Evolutionary conservation across 2,888 invertebrate genomes (phyloP), one percentile per base, ranked within the genome.

Genomic region (Lacanobia oleracea): DNA sequence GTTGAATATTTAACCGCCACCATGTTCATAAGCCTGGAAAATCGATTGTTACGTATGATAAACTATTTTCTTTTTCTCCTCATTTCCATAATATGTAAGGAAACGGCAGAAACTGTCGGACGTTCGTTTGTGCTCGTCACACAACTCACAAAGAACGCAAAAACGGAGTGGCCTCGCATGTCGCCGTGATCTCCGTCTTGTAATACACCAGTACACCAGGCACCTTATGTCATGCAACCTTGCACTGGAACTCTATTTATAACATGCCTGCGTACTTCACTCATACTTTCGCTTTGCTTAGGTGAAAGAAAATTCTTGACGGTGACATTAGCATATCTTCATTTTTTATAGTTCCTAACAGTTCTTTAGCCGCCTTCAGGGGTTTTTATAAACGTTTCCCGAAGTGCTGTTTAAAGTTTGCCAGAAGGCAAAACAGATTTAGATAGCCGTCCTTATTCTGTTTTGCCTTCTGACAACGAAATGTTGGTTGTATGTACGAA

Each of bases 121-220:
- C 67, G 65, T 88, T 83, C 81, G 78, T 73, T 71, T 72, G 72
- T 75, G 65, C 72, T 77, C 63, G 77, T 81, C 81, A 84, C 82
- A 82, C 72, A 77, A 78, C 63, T 81, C 82, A 83, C 78, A 70
- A 65, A 62, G 63, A 83, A 75, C 87, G 88, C 86, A 88, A n/a
- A 82, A 59, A 23, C 64, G 10, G n/a, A 18, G 57, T 72, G 79
- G 48, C 85, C 85, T 85, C 75, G 72, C 77, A 75, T 76, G 75
- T 75, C 64, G 63, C 60, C 50, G 37, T 59, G 70, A 77, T 74
- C 78, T 73, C 71, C 59, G 27, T 62, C 61, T 69, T 77, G 77
- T 70, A 74, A 69, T 64, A 62, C n/a, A n/a, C n/a, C n/a, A n/a
- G n/a, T 43, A 63, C 65, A 63, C 51, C 40, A 69, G 61, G 61